Conservation (phyloP, 1,140 invertebrate species). For the Frieseomelitta varia region DNA sequence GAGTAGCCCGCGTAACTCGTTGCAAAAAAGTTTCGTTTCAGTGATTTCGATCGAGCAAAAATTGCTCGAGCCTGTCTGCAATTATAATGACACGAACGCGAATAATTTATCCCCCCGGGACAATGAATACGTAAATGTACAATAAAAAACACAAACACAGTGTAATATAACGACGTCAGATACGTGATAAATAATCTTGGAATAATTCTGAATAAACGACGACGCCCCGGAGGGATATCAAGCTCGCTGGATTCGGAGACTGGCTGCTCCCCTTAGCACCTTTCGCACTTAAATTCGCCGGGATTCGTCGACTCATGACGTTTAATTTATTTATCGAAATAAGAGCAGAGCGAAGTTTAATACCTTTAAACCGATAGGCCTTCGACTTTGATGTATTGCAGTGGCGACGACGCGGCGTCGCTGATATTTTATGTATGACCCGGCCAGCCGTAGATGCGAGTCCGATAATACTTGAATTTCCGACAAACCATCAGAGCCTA, state of each 20-base stretch:
- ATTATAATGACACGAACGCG: background rate
- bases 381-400: constrained; percentile 52
- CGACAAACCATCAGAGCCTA: constrained; percentile 29
- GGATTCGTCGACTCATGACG: constrained; percentile 26
- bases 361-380: constrained; percentile 44
- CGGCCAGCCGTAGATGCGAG: constrained; percentile 21
- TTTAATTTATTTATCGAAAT: constrained; percentile 55
- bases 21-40: background rate
- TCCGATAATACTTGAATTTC: constrained; percentile 60
- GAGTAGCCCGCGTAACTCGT: no score
- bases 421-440: constrained; percentile 58
- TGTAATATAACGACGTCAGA: background rate
- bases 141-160: background rate
- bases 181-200: background rate
- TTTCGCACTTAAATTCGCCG: background rate
- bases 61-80: no score
- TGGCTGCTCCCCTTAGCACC: no score
- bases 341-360: constrained; percentile 39
- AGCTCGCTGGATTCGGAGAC: background rate
- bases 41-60: background rate
- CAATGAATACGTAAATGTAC: background rate
- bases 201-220: background rate
- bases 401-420: constrained; percentile 28
- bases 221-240: background rate
- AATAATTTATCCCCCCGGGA: background rate